phyloP scores from a whole-genome alignment of 1,140 invertebrate genomes.

The Liolophura sinensis region DNA sequence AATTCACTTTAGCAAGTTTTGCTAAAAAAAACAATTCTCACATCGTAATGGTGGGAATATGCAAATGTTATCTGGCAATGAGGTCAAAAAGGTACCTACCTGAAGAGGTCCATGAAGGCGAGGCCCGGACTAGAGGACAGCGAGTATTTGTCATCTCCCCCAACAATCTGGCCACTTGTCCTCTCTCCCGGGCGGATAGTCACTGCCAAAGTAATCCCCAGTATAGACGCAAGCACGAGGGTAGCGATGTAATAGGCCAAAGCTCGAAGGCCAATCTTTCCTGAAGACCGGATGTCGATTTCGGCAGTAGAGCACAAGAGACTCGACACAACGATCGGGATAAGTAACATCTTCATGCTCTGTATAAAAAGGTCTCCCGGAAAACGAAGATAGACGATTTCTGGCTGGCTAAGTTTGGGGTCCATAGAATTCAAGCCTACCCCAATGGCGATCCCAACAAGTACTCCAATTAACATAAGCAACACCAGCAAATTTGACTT shows the following conservation, averaged over 20 bases:
- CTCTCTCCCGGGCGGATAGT: slow-evolving; percentile 39
- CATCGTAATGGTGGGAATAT: too few species aligned
- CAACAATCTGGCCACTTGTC: slow-evolving; percentile 9
- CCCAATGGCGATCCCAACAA: slow-evolving; percentile 35
- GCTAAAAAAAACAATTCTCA: too few species aligned
- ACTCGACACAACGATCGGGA: slow-evolving; percentile 61
- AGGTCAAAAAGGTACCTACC: slow-evolving; percentile 65
- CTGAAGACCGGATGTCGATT: slow-evolving; percentile 44
- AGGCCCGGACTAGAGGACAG: slow-evolving; percentile 60
- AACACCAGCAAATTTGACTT: slow-evolving; percentile 36
- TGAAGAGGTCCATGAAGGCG: slow-evolving; percentile 86
- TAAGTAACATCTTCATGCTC: slow-evolving; percentile 61
- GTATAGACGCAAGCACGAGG: slow-evolving; percentile 66
- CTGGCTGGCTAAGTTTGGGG: slow-evolving; percentile 30
- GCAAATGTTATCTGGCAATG: slow-evolving; percentile 49
- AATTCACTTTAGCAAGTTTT: too few species aligned
- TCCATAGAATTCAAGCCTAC: slow-evolving; percentile 26
- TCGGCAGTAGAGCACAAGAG: slow-evolving; percentile 50
- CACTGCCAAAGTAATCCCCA: slow-evolving; percentile 47
- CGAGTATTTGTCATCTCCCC: too few species aligned
- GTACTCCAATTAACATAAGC: slow-evolving; percentile 56
- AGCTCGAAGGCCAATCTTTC: slow-evolving; percentile 64
- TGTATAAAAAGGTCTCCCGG: slow-evolving; percentile 63
- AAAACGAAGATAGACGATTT: slow-evolving; percentile 51
- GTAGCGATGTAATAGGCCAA: slow-evolving; percentile 90